These are phyloP conservation scores for Hanleya hanleyi DNA, from an alignment of 2,888 invertebrate species.

Conservation along the genomic window DNA sequence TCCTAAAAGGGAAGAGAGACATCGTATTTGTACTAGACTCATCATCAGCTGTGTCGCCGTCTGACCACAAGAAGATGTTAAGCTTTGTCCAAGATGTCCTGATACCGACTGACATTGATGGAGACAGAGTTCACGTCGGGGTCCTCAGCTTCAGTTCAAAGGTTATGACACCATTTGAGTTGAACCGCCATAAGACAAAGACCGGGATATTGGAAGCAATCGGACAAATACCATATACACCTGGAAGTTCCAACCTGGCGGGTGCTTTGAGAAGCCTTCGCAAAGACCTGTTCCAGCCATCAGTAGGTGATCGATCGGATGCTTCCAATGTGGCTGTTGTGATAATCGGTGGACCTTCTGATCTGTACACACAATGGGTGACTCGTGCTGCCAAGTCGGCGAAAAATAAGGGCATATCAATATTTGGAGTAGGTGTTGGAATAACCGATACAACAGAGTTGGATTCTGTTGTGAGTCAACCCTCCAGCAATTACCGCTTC, in stretches of 20 bases:
- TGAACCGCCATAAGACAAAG: not conserved
- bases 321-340: constrained; percentile 5
- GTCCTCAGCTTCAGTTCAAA: not conserved
- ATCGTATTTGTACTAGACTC: not conserved
- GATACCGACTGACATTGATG: not conserved
- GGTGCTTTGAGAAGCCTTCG: constrained; percentile 11
- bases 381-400: not conserved
- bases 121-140: not conserved
- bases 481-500: not conserved
- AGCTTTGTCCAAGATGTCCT: not conserved
- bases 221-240: not conserved
- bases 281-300: constrained; percentile 21
- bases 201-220: not conserved
- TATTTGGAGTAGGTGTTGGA: constrained; percentile 42
- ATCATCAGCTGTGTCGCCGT: constrained; percentile 1
- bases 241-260: not conserved
- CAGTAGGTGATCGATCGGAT: constrained; percentile 31
- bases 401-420: not conserved
- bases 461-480: constrained; percentile 33
- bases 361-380: not conserved
- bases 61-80: not conserved
- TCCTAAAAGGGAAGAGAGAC: not conserved
- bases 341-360: not conserved
- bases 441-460: constrained; percentile 10
- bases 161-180: not conserved